These are phyloP conservation scores for Helleia helle DNA, from an alignment of 2,888 invertebrate species.

Conservation along the genomic window DNA sequence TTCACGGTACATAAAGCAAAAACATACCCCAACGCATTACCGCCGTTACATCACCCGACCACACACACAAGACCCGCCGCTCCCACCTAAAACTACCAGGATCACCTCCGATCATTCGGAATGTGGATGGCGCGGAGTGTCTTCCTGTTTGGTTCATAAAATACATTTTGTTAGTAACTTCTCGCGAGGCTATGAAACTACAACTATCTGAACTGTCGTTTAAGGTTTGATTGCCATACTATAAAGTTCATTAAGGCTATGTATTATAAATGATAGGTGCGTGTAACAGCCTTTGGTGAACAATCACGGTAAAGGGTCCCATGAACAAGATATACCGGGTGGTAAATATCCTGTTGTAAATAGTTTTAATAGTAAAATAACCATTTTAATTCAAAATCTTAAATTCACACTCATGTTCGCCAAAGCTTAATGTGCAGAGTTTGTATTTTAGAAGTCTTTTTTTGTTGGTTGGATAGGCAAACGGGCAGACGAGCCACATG, in stretches of 20 bases:
- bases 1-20: conserved; percentile 73
- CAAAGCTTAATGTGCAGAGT: no score
- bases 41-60: conserved; percentile 43
- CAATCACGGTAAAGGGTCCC: no score
- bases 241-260: background rate
- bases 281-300: background rate
- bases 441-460: no score
- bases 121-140: conserved; percentile 24
- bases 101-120: conserved; percentile 10
- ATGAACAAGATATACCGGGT: no score
- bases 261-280: conserved; percentile 2
- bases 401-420: no score
- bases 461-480: no score
- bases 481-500: no score
- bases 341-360: no score
- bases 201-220: conserved; percentile 45
- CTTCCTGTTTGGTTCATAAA: conserved; percentile 38
- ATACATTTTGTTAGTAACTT: conserved; percentile 64
- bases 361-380: no score
- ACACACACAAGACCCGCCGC: conserved; percentile 34
- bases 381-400: no score
- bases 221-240: conserved; percentile 23
- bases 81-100: conserved; percentile 13
- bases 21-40: conserved; percentile 67
- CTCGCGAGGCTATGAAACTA: conserved; percentile 54